Conservation (phyloP, 2,113 vertebrate genomes). For the Cheirogaleus medius region DNA sequence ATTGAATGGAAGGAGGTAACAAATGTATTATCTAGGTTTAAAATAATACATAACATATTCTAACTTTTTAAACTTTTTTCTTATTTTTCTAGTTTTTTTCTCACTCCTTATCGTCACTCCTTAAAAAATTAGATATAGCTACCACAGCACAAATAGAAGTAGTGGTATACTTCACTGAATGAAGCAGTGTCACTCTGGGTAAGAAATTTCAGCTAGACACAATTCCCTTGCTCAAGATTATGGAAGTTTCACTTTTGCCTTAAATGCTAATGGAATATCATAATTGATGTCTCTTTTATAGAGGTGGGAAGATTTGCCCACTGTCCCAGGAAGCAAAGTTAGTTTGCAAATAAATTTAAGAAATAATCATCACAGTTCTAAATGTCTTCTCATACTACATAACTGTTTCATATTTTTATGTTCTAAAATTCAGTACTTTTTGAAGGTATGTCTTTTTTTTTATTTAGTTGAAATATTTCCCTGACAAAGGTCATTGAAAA, state of each 20-base stretch:
- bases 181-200: neutral
- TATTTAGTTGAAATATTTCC: conserved; percentile 30
- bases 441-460: neutral
- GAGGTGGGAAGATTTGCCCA: neutral
- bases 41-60: neutral
- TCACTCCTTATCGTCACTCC: neutral
- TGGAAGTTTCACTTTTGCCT: neutral
- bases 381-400: neutral
- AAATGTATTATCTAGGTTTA: neutral
- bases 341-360: conserved; percentile 23
- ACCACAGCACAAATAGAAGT: neutral
- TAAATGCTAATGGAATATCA: neutral
- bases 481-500: conserved; percentile 37
- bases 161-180: neutral
- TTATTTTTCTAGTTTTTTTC: neutral
- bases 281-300: conserved; percentile 11
- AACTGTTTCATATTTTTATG: neutral
- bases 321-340: conserved; percentile 13
- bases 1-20: neutral
- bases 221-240: neutral
- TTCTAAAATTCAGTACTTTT: conserved; percentile 7
- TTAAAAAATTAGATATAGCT: neutral
- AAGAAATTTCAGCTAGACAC: neutral
- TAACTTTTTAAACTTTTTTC: neutral
- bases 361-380: conserved; percentile 42